A percentile compares a stretch with the other conserved stretches of the same genome.
Conservation (phyloP, 2,797 vertebrate species). For the Tiaroga cobitis region DNA sequence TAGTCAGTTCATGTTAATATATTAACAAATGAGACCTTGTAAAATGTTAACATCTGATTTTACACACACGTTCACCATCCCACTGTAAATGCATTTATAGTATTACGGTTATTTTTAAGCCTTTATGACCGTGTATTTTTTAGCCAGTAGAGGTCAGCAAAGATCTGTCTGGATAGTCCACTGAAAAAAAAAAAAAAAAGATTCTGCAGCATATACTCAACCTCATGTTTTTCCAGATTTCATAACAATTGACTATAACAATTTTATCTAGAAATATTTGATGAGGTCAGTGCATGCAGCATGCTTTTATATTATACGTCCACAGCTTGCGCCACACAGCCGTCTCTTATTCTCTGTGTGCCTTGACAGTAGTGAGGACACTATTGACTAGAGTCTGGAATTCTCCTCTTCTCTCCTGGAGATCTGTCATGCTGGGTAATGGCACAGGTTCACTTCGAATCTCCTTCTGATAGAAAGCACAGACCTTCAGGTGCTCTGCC, state of each 20-base stretch:
- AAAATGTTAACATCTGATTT: too few species aligned
- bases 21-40: too few species aligned
- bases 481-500: conserved; percentile 88
- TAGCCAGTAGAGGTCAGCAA: background rate
- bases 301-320: background rate
- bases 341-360: background rate
- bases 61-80: background rate
- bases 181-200: background rate
- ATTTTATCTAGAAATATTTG: background rate
- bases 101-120: background rate
- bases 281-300: background rate
- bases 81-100: background rate
- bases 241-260: background rate
- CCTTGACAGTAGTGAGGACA: background rate
- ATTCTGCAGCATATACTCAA: background rate
- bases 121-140: background rate
- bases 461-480: conserved; percentile 85
- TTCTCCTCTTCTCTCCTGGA: conserved; percentile 58
- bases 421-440: conserved; percentile 76
- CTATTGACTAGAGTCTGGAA: conserved; percentile 72
- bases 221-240: background rate
- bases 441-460: conserved; percentile 78
- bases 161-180: background rate
- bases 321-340: background rate
- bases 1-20: too few species aligned